Base-by-base conservation (phyloP, 2,888 invertebrate genomes). In the Lithosia quadra region DNA sequence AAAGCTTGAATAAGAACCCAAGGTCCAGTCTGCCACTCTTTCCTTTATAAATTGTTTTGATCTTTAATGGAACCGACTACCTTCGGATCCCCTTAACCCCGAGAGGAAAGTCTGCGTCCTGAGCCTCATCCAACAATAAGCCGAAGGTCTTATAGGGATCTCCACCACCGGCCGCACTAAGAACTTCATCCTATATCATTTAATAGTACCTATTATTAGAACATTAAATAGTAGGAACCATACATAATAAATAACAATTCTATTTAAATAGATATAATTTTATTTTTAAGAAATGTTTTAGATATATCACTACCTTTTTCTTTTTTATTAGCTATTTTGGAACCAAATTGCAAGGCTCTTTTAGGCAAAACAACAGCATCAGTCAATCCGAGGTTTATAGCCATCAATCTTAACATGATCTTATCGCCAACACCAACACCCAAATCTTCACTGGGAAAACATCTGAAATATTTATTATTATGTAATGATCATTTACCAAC, bases 261-360 rank as follows among this genome's bases (percentile, higher is more conserved):
- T 13, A 15, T n/a, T 36, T 75, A 67, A 21, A 55, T 58, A 64
- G 57, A 62, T 67, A 8, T 65, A 8, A 21, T 43, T 72, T 70
- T 77, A 75, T 79, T 79, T 75, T 71, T 71, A 24, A 79, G 64
- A 80, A 93, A 92, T 53, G 86, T 90, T 83, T 85, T 88, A 9
- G 98, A 98, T 69, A 96, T 84, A 86, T 98, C 97, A 84, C 96
- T 96, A 5, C 98, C 99, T 88, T 98, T 98, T 93, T 99, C 98
- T 88, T 97, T 98, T 62, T 96, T 96, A 89, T 98, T 97, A 8
- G 99, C 99, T 85, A 99, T 99, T 86, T 98, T 96, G 0, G 99
- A 98, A 15, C 99, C 99, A 95, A 99, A 99, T 90, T 99, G 99
- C 80, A 99, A 96, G 0, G 99, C 99, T 87, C 99, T 94, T 91